Conservation (phyloP, 2,113 vertebrate genomes). For the Chauna torquata region DNA sequence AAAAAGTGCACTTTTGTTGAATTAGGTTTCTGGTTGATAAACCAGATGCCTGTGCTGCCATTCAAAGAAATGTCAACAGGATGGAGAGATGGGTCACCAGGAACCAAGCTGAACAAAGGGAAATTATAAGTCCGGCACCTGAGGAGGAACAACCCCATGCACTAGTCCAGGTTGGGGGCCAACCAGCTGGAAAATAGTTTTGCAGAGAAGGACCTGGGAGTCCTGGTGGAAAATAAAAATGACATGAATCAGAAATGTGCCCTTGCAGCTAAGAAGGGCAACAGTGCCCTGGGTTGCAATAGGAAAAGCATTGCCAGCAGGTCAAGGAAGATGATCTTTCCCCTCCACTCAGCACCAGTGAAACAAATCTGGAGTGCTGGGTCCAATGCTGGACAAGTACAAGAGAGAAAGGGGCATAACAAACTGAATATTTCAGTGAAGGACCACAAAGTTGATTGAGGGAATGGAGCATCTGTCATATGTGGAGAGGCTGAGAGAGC, state of each 20-base stretch:
- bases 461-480: neutral
- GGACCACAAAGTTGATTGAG: neutral
- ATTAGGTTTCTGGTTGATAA: neutral
- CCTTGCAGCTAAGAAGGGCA: neutral
- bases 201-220: neutral
- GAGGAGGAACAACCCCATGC: neutral
- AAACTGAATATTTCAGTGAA: neutral
- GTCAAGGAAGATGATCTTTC: neutral
- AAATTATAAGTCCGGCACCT: neutral
- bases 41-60: neutral
- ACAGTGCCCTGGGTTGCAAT: neutral
- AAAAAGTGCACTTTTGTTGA: no score
- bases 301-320: neutral
- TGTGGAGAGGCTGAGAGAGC: neutral
- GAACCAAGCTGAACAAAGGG: neutral
- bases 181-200: neutral
- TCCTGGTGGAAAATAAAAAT: neutral
- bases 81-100: neutral
- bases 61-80: neutral
- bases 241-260: neutral
- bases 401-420: neutral
- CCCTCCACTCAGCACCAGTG: neutral
- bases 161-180: fast-evolving
- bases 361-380: neutral
- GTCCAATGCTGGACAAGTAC: neutral